These are phyloP conservation scores for Chrosomus eos DNA, from an alignment of 2,797 vertebrate genomes.

Conservation along the genomic window DNA sequence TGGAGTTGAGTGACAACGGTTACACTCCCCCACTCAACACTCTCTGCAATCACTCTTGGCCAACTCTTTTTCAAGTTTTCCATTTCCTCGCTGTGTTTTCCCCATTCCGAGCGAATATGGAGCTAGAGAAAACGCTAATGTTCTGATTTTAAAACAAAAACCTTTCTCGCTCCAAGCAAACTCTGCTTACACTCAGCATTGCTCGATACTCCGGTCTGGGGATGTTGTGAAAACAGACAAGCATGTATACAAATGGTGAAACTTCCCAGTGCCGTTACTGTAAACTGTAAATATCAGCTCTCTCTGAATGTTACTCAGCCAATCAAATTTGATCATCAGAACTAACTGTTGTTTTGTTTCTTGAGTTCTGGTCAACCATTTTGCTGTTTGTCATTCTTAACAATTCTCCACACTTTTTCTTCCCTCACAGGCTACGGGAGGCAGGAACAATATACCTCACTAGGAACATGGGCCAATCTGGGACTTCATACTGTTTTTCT, in stretches of 20 bases:
- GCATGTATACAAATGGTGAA: background rate
- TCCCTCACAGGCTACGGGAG: slow-evolving; percentile 73
- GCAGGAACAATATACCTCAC: slow-evolving; percentile 56
- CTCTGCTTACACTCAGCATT: background rate
- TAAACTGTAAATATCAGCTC: background rate
- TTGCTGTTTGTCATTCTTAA: slow-evolving; percentile 7
- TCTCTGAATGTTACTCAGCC: background rate
- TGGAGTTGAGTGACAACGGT: background rate
- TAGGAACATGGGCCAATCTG: slow-evolving; percentile 76
- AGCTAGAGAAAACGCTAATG: slow-evolving; percentile 12
- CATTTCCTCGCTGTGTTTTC: slow-evolving; percentile 15
- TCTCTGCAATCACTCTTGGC: background rate
- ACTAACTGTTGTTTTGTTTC: background rate
- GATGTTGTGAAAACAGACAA: background rate
- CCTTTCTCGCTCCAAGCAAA: background rate
- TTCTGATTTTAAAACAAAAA: slow-evolving; percentile 14
- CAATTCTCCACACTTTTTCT: slow-evolving; percentile 34
- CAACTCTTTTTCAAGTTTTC: slow-evolving; percentile 23
- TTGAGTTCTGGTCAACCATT: background rate
- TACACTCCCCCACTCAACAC: background rate
- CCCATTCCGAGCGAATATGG: background rate
- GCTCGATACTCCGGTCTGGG: background rate
- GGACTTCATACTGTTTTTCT: slow-evolving; percentile 56
- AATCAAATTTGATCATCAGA: background rate
- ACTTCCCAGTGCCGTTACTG: background rate